Evolutionary conservation across 2,113 vertebrate genomes (phyloP).

Genomic region (Brachypteracias leptosomus): DNA sequence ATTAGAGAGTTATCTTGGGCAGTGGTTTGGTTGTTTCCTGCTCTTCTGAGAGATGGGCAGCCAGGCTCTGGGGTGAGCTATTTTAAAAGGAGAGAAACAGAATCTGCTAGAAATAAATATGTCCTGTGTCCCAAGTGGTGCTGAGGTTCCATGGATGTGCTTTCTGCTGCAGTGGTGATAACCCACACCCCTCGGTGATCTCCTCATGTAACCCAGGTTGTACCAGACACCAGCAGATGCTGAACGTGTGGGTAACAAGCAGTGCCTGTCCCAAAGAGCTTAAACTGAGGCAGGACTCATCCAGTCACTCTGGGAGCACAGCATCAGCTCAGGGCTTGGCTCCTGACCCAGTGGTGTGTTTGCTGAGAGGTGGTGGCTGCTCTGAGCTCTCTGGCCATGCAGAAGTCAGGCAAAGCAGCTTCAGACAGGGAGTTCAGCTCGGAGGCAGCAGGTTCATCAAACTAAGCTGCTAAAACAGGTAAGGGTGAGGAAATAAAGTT

Average conservation of each 20-base stretch:
- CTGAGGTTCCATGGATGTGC: neutral
- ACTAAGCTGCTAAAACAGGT: neutral
- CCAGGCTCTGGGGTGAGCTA: neutral
- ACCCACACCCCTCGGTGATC: neutral
- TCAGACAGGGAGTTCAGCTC: neutral
- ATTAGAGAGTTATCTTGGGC: neutral
- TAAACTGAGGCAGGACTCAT: neutral
- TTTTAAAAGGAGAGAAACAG: neutral
- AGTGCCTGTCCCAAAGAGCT: neutral
- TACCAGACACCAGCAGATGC: neutral
- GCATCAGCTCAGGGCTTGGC: neutral
- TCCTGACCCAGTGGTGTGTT: neutral
- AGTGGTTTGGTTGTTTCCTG: neutral
- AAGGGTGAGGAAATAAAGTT: neutral
- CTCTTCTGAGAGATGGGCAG: neutral
- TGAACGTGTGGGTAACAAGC: neutral
- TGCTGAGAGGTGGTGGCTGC: neutral
- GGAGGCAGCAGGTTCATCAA: neutral
- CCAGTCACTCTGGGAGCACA: neutral
- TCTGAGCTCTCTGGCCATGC: neutral
- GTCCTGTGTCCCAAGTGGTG: neutral
- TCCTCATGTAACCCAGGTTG: neutral
- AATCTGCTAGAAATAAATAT: neutral
- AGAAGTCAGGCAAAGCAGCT: neutral
- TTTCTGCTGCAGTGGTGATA: neutral